Percentiles rank a stretch among this genome's conserved stretches.
Conservation (phyloP, 2,888 invertebrate genomes). For the Luperina nickerlii region DNA sequence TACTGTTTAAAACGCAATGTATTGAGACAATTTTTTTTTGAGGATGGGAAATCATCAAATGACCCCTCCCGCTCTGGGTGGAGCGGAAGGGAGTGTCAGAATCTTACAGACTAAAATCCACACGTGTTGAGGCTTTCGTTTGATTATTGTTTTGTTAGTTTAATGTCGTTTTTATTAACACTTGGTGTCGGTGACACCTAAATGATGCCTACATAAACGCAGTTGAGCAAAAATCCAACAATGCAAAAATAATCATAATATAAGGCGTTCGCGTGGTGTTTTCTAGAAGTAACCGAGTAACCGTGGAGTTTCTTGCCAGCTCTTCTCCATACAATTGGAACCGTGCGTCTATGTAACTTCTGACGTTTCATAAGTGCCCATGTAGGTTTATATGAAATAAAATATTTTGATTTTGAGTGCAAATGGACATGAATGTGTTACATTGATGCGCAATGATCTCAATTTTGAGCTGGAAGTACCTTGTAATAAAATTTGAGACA, state of each 20-base stretch:
- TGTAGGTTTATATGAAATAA: too few relatives aligned
- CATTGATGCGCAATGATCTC: not conserved
- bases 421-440: not conserved
- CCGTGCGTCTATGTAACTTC: too few relatives aligned
- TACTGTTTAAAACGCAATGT: conserved; percentile 10
- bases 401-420: not conserved
- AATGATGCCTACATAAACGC: too few relatives aligned
- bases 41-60: too few relatives aligned
- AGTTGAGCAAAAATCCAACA: not conserved
- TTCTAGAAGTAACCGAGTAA: not conserved
- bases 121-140: not conserved
- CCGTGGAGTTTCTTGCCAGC: too few relatives aligned
- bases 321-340: too few relatives aligned
- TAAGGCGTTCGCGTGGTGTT: not conserved
- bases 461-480: not conserved
- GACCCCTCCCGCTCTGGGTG: too few relatives aligned
- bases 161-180: not conserved
- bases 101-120: too few relatives aligned
- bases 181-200: not conserved
- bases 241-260: not conserved
- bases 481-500: not conserved
- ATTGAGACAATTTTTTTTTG: not conserved
- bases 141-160: not conserved
- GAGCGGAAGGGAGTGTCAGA: too few relatives aligned
- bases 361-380: too few relatives aligned